Percentiles rank a stretch among this genome's conserved stretches.
These are phyloP conservation scores for Ficedula albicollis DNA, from an alignment of 2,797 vertebrate species.

Conservation along the genomic window DNA sequence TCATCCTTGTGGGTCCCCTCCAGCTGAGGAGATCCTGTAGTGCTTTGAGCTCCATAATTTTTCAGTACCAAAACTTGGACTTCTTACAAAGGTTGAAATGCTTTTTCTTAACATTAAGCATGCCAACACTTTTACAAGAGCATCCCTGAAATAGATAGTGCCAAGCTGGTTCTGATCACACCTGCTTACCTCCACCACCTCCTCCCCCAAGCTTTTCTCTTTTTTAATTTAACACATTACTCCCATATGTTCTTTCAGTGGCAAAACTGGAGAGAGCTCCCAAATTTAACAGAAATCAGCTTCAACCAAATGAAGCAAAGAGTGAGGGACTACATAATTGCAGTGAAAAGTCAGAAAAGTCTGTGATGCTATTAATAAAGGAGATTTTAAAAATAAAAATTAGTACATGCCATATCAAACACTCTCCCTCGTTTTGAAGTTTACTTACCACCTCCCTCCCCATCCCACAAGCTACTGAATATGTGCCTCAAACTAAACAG, in stretches of 20 bases:
- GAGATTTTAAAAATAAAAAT: background rate
- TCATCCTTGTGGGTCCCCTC: accelerated
- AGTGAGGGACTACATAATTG: background rate
- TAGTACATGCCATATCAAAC: background rate
- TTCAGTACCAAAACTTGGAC: background rate
- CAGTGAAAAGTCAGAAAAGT: background rate
- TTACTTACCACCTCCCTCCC: background rate
- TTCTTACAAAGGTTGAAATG: background rate
- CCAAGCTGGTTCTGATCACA: background rate
- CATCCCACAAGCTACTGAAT: background rate
- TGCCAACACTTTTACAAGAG: background rate
- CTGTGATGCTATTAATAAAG: background rate
- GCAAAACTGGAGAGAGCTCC: background rate
- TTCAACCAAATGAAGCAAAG: background rate
- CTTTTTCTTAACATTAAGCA: background rate
- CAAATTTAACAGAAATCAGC: background rate
- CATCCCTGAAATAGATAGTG: background rate
- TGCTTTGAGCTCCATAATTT: background rate
- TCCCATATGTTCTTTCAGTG: background rate
- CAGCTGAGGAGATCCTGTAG: background rate
- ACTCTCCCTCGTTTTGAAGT: background rate
- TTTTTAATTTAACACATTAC: background rate
- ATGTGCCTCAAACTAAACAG: background rate
- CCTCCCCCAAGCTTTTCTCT: background rate
- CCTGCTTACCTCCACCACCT: constrained; percentile 18